A percentile compares a stretch with the other conserved stretches of the same genome.
Evolutionary conservation across 2,797 vertebrate species (phyloP).

Genomic region (Ptychadena robeensis): DNA sequence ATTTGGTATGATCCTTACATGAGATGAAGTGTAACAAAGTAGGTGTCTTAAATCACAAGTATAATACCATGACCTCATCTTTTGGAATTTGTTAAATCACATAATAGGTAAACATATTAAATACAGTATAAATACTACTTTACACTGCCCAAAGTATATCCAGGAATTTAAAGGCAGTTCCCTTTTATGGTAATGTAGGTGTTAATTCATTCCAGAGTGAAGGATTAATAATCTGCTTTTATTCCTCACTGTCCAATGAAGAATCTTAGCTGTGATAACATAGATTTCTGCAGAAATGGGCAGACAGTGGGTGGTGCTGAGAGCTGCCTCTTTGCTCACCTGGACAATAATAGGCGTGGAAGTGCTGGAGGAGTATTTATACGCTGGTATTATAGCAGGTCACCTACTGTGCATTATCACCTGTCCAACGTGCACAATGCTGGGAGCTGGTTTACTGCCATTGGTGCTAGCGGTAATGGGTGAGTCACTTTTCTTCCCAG

Average conservation of each 20-base stretch:
- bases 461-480: conserved; percentile 30
- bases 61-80: neutral
- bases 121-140: neutral
- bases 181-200: neutral
- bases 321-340: conserved; percentile 25
- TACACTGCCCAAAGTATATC: neutral
- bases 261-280: neutral
- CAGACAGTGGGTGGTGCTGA: conserved; percentile 16
- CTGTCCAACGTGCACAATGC: conserved; percentile 41
- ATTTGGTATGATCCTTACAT: neutral
- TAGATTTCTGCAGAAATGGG: conserved; percentile 24
- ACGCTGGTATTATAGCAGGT: conserved; percentile 4
- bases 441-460: neutral
- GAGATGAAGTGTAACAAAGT: neutral
- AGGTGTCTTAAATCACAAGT: neutral
- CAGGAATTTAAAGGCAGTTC: neutral
- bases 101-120: neutral
- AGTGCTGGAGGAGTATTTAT: conserved; percentile 26
- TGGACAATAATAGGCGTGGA: conserved; percentile 32
- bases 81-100: neutral
- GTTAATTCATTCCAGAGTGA: neutral
- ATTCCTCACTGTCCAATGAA: neutral
- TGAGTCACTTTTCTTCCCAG: conserved; percentile 19
- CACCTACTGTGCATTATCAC: conserved; percentile 9
- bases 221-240: neutral